These are phyloP conservation scores for Abrostola tripartita DNA, from an alignment of 2,888 invertebrate genomes.

Conservation along the genomic window DNA sequence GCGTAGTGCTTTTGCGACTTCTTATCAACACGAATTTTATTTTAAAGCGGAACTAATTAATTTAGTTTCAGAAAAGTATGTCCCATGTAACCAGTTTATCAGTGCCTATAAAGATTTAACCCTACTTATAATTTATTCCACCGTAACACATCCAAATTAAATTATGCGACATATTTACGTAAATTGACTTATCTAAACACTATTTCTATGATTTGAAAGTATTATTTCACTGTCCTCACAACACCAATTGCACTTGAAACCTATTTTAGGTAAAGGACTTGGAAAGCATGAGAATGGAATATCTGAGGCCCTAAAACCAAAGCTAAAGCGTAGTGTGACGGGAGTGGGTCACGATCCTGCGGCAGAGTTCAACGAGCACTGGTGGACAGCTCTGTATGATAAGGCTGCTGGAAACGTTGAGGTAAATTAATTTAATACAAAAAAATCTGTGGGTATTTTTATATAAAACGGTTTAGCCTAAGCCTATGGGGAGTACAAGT, in stretches of 20 bases:
- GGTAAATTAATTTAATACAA: conserved; percentile 67
- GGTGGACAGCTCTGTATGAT: conserved; percentile 95
- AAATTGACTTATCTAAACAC: too few species aligned
- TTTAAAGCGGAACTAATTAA: not conserved
- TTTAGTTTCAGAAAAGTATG: too few species aligned
- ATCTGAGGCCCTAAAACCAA: conserved; percentile 92
- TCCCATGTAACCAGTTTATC: too few species aligned
- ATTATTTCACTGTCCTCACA: not conserved
- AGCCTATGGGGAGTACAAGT: too few species aligned
- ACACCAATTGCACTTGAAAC: not conserved
- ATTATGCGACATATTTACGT: too few species aligned
- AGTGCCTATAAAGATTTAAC: too few species aligned
- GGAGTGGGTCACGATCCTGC: conserved; percentile 94
- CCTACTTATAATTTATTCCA: too few species aligned
- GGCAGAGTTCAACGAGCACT: conserved; percentile 93
- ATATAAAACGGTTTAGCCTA: too few species aligned
- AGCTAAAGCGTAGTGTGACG: conserved; percentile 92
- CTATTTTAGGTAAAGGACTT: conserved; percentile 92
- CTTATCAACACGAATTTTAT: not conserved
- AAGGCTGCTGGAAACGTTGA: conserved; percentile 91
- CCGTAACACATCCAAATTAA: too few species aligned
- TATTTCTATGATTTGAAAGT: too few species aligned
- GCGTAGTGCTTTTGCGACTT: not conserved
- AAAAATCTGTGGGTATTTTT: not conserved
- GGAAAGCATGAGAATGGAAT: conserved; percentile 95